Evolutionary conservation across 2,797 vertebrate genomes (phyloP), one percentile per base, ranked within the genome.

Genomic region (Chelmon rostratus): DNA sequence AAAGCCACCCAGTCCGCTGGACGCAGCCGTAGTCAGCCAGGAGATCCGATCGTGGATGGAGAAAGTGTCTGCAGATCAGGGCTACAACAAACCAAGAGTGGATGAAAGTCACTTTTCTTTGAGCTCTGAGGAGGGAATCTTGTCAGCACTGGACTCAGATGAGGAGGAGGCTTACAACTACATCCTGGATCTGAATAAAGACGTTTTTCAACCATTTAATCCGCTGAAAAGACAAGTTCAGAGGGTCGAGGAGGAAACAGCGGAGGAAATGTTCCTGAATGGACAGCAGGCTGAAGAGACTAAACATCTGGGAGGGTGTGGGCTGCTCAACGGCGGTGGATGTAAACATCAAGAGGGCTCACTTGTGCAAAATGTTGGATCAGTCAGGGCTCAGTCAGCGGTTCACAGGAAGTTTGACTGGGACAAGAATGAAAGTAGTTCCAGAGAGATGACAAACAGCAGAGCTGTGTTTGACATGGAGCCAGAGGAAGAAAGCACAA

Each of bases 121-220:
- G 59, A 92, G 86, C 52, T 92, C 92, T 0, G 91, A 92, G 63
- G 92, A 93, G 37, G 92, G 89, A 40, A 69, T 91, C 69, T 28
- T 94, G 79, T 79, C 91, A 1, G 54, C 46, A 0, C 75, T 94
- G 67, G 94, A 94, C 68, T 95, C 88, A 33, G 93, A 95, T 2
- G 92, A 94, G 53, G 95, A 93, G 40, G 94, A 96, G 1, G 93
- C 88, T 0, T 94, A 88, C 54, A 94, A 89, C 69, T 95, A 93
- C 53, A 83, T 96, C 76, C 84, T 92, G 68, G 91, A 95, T 54
- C 89, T 94, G 6, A 92, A 93, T 61, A 90, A 92, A 73, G 93
- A 92, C 0, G 82, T 91, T 64, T 88, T 83, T 33, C 84, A 64
- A 38, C 77, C 86, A 2, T 56, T 9, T 23, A 65, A 59, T 67